A percentile compares a stretch with the other conserved stretches of the same genome.
Conservation (phyloP, 2,113 vertebrate genomes). For the Chaetodon trifascialis region DNA sequence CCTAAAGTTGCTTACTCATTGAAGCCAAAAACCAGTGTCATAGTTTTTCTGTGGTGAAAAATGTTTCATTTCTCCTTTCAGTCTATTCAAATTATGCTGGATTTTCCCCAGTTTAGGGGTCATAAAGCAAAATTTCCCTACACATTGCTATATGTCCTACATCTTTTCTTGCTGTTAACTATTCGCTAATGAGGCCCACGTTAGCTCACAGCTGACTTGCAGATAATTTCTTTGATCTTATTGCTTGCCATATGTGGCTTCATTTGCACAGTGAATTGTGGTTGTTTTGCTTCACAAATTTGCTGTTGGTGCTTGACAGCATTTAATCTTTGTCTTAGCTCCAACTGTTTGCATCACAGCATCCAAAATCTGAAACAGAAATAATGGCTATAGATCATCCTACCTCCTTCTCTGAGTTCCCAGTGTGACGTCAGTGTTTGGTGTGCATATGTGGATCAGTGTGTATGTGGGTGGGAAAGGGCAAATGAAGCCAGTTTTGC, state of each 20-base stretch:
- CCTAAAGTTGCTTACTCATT: constrained; percentile 28
- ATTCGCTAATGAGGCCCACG: not conserved
- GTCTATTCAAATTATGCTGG: not conserved
- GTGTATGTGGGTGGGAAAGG: constrained; percentile 35
- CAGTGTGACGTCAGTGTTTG: constrained; percentile 42
- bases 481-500: constrained; percentile 54
- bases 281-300: not conserved
- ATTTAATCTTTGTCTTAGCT: not conserved
- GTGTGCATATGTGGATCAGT: constrained; percentile 13
- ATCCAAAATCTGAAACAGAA: not conserved
- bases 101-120: not conserved
- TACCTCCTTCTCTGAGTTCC: constrained; percentile 25
- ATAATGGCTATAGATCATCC: not conserved
- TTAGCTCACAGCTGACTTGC: not conserved
- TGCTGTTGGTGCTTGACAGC: not conserved
- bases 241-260: not conserved
- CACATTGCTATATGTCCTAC: not conserved
- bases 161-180: not conserved
- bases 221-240: not conserved
- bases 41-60: constrained; percentile 2
- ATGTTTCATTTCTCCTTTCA: constrained; percentile 39
- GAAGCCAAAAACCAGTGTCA: constrained; percentile 3
- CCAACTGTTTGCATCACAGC: not conserved
- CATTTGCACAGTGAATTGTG: not conserved
- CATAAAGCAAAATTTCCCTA: not conserved